A percentile compares a stretch with the other conserved stretches of the same genome.
These are phyloP conservation scores for Euphydryas editha DNA, from an alignment of 2,888 invertebrate species.

Conservation along the genomic window DNA sequence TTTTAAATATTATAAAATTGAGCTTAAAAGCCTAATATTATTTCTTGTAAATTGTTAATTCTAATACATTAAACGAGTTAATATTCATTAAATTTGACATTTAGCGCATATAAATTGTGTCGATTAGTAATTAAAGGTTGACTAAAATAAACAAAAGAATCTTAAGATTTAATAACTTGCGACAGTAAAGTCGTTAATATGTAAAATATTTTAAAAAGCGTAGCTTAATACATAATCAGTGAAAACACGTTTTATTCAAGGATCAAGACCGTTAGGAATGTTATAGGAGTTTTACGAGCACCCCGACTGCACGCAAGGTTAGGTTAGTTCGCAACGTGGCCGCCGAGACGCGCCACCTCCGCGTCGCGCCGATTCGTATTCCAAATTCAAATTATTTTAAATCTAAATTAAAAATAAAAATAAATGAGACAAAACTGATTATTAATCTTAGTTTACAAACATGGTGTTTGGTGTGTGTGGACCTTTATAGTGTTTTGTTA, in stretches of 20 bases:
- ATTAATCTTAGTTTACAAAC: not conserved
- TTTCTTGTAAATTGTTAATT: too few relatives aligned
- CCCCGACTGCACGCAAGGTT: constrained; percentile 70
- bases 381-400: constrained; percentile 44
- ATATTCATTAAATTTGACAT: too few relatives aligned
- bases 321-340: constrained; percentile 81
- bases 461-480: constrained; percentile 2
- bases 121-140: not conserved
- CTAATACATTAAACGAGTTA: too few relatives aligned
- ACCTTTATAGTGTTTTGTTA: constrained; percentile 9
- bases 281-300: constrained; percentile 59
- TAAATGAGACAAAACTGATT: not conserved
- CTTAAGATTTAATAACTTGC: not conserved
- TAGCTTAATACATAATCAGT: constrained; percentile 25
- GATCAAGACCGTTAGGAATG: constrained; percentile 63
- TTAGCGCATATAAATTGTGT: not conserved
- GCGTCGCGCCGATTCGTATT: constrained; percentile 44
- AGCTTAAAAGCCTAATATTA: too few relatives aligned
- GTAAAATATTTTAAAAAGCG: constrained; percentile 16
- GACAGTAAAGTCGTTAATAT: not conserved
- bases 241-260: constrained; percentile 52
- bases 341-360: constrained; percentile 74
- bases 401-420: not conserved
- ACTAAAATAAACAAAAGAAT: not conserved
- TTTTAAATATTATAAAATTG: too few relatives aligned